Percentiles rank a stretch among this genome's conserved stretches.
phyloP scores from a whole-genome alignment of 2,113 vertebrate species.

The Ellobius talpinus region DNA sequence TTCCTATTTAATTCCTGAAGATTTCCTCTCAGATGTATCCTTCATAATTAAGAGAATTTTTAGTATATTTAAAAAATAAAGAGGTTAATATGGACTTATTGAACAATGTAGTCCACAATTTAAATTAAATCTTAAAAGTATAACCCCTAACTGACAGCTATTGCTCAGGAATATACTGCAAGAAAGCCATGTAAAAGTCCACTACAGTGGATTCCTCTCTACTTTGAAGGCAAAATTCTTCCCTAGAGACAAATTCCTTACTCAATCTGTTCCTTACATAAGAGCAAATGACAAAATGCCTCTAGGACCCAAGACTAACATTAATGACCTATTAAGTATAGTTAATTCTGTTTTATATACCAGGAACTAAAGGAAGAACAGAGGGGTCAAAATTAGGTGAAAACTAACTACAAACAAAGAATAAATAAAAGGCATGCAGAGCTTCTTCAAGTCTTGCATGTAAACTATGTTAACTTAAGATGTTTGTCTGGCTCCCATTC shows the following conservation, averaged over 20 bases:
- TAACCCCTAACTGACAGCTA: background rate
- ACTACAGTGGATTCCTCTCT: background rate
- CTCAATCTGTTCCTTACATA: background rate
- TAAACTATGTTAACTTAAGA: background rate
- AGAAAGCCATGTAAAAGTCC: background rate
- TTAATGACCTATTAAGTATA: background rate
- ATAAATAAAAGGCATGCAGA: background rate
- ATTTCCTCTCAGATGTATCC: background rate
- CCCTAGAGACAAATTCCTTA: background rate
- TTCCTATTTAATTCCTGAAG: background rate
- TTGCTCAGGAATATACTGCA: background rate
- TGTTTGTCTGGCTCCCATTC: background rate
- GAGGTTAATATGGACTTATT: background rate
- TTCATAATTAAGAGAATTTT: background rate
- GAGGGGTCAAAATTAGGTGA: background rate
- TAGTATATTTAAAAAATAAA: background rate
- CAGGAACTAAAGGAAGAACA: background rate
- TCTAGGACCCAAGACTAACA: background rate
- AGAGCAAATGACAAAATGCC: background rate
- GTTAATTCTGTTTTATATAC: background rate
- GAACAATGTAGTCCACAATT: background rate
- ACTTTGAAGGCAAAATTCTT: background rate
- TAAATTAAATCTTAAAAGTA: background rate
- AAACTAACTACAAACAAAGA: background rate
- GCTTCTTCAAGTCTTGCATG: background rate